phyloP scores from a whole-genome alignment of 2,113 vertebrate genomes.

The Catagonus wagneri region DNA sequence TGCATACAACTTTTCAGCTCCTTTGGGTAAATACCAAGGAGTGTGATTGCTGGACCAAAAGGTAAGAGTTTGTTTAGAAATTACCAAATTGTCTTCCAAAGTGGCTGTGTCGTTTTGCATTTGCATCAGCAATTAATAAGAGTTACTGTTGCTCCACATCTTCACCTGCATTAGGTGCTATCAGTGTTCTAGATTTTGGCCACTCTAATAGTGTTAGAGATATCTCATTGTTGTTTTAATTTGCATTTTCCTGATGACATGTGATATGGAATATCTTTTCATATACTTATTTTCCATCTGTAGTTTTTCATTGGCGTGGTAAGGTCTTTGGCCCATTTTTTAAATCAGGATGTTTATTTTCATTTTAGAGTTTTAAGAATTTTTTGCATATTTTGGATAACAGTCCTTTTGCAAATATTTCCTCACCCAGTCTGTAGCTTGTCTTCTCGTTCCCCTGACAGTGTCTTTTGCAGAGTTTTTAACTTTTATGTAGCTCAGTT shows the following conservation, averaged over 20 bases:
- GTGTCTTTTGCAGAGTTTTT: background rate
- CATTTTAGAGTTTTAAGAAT: background rate
- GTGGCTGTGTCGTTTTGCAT: background rate
- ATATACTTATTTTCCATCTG: background rate
- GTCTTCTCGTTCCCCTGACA: background rate
- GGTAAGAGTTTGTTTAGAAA: background rate
- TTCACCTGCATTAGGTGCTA: background rate
- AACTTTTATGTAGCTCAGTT: background rate
- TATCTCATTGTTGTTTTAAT: background rate
- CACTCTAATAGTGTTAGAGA: background rate
- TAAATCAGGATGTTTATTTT: background rate
- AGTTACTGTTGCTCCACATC: background rate
- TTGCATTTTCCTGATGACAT: background rate
- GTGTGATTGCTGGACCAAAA: background rate
- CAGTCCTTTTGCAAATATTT: background rate
- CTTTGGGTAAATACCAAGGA: background rate
- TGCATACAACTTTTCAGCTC: background rate
- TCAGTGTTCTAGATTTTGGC: background rate
- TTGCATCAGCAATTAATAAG: background rate
- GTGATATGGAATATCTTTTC: background rate
- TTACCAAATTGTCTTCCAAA: background rate
- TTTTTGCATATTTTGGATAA: background rate
- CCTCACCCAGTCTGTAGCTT: background rate
- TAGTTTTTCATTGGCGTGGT: background rate
- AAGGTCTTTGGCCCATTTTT: slow-evolving; percentile 9